Evolutionary conservation across 1,140 invertebrate species (phyloP).

Genomic region (Panonychus citri): DNA sequence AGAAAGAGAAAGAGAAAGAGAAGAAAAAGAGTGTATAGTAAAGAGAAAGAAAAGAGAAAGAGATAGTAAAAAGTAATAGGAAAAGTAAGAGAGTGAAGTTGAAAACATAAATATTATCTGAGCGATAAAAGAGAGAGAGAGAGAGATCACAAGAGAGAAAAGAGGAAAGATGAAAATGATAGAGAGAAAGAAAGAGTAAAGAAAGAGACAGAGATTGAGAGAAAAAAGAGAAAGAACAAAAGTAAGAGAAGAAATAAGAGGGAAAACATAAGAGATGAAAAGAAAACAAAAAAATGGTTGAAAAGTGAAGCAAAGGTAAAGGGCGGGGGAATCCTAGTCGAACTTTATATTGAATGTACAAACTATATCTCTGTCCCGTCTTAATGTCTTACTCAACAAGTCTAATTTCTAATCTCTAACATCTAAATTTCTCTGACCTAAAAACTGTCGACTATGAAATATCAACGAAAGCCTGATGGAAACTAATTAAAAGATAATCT

Average conservation of each 20-base stretch:
- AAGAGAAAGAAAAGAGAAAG: not conserved
- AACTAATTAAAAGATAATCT: too few relatives aligned
- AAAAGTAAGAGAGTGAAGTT: not conserved
- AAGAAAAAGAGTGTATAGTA: too few relatives aligned
- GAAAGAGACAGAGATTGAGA: constrained; percentile 10
- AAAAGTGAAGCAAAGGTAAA: too few relatives aligned
- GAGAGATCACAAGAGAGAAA: constrained; percentile 2
- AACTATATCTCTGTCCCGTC: not conserved
- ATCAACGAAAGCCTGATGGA: too few relatives aligned
- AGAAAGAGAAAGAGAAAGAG: not conserved
- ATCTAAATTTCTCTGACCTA: too few relatives aligned
- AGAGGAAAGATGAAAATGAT: not conserved
- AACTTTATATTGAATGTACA: not conserved
- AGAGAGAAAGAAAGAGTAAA: not conserved
- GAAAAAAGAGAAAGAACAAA: not conserved
- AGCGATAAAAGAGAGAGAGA: too few relatives aligned
- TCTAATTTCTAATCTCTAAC: too few relatives aligned
- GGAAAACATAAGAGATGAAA: constrained; percentile 3
- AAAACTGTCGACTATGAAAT: too few relatives aligned
- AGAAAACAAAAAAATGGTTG: not conserved
- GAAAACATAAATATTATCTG: constrained; percentile 2
- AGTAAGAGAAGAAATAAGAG: constrained; percentile 10
- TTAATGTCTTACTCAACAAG: not conserved
- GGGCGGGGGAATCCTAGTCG: too few relatives aligned
- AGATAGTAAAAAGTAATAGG: not conserved